Evolutionary conservation across 2,888 invertebrate species (phyloP).

Genomic region (Peribatodes rhomboidaria): DNA sequence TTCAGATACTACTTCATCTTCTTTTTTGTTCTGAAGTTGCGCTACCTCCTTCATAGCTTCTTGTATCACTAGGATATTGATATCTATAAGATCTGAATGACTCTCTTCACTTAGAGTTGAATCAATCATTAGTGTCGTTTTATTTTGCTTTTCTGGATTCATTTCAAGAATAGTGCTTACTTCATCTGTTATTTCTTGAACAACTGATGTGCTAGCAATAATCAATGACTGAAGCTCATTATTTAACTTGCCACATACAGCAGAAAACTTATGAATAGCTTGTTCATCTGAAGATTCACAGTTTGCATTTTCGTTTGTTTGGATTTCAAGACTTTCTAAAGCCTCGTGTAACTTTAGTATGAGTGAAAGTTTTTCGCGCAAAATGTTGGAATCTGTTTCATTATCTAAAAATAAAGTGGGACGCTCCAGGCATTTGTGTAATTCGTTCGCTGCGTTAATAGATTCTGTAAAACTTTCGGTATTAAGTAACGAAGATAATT

Average conservation of each 20-base stretch:
- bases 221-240: conserved; percentile 6
- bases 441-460: conserved; percentile 3
- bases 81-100: neutral
- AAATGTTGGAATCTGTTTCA: neutral
- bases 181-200: conserved; percentile 7
- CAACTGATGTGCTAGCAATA: neutral
- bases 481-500: conserved; percentile 1
- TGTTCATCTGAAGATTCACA: neutral
- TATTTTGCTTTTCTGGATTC: neutral
- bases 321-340: neutral
- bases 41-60: neutral
- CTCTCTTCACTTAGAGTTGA: neutral
- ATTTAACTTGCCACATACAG: neutral
- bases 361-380: neutral
- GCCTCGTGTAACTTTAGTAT: neutral
- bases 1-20: neutral
- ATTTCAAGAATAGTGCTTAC: neutral
- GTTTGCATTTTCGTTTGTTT: neutral
- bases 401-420: neutral
- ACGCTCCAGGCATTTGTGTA: neutral
- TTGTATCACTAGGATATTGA: neutral
- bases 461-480: neutral
- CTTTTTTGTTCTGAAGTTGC: neutral
- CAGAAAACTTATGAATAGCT: neutral
- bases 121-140: neutral